Evolutionary conservation across 2,113 vertebrate species (phyloP).

Genomic region (Circaetus cinerascens): DNA sequence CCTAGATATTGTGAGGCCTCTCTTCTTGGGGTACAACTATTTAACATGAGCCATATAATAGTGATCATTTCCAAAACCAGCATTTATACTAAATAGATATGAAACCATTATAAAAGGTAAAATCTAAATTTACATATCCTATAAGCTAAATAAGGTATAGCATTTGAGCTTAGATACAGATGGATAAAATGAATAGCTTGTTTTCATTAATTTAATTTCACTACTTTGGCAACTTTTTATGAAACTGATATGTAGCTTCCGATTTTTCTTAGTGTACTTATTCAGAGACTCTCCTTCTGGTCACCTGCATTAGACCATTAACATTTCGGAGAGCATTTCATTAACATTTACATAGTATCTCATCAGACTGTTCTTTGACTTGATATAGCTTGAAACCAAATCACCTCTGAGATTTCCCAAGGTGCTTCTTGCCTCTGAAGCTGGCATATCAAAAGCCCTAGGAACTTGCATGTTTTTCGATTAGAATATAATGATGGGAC

Average conservation of each 20-base stretch:
- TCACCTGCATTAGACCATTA: constrained; percentile 38
- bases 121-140: not conserved
- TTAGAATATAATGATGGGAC: constrained; percentile 13
- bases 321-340: constrained; percentile 48
- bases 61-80: not conserved
- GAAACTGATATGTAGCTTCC: not conserved
- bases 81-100: not conserved
- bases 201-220: not conserved
- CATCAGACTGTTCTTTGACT: constrained; percentile 34
- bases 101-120: not conserved
- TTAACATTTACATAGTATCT: constrained; percentile 47
- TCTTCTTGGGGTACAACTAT: not conserved
- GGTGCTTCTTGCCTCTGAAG: constrained; percentile 29
- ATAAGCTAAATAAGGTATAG: not conserved
- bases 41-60: not conserved
- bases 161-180: not conserved
- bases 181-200: not conserved
- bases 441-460: constrained; percentile 6
- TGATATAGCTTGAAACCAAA: not conserved
- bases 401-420: constrained; percentile 43
- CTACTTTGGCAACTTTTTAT: not conserved
- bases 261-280: not conserved
- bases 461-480: not conserved
- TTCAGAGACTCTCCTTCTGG: not conserved
- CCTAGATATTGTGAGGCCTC: not conserved